These are phyloP conservation scores for Hippoglossus hippoglossus DNA, from an alignment of 2,797 vertebrate species.

Conservation along the genomic window DNA sequence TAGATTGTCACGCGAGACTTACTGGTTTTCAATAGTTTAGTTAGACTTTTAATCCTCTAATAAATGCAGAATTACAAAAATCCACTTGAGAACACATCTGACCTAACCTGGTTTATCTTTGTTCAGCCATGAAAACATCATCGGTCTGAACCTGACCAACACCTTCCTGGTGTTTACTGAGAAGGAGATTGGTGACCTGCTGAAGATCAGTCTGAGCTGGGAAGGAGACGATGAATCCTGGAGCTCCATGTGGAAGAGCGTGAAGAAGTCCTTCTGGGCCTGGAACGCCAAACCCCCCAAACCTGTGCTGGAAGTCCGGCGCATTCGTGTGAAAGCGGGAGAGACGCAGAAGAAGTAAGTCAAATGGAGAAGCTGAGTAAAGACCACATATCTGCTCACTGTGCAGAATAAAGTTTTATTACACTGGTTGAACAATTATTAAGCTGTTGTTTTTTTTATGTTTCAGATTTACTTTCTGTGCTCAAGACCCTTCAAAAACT, in stretches of 20 bases:
- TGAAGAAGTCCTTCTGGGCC: conserved; percentile 81
- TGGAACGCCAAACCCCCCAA: conserved; percentile 58
- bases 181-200: conserved; percentile 91
- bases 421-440: neutral
- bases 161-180: conserved; percentile 96
- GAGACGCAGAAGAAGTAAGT: conserved; percentile 94
- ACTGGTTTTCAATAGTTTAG: too few relatives aligned
- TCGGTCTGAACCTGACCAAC: conserved; percentile 91
- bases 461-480: conserved; percentile 91
- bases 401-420: neutral
- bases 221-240: conserved; percentile 85
- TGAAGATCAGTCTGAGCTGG: conserved; percentile 92
- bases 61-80: neutral
- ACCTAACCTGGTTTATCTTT: neutral
- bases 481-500: conserved; percentile 80
- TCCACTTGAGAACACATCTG: neutral
- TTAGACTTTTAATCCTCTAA: too few relatives aligned
- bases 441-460: neutral
- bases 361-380: fast-evolving
- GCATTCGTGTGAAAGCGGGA: conserved; percentile 94
- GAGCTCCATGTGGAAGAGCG: conserved; percentile 85
- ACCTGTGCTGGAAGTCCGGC: conserved; percentile 86
- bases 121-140: conserved; percentile 81
- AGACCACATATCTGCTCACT: fast-evolving
- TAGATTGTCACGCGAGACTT: neutral